These are phyloP conservation scores for Loriculus beryllinus DNA, from an alignment of 2,797 vertebrate species.

Conservation along the genomic window DNA sequence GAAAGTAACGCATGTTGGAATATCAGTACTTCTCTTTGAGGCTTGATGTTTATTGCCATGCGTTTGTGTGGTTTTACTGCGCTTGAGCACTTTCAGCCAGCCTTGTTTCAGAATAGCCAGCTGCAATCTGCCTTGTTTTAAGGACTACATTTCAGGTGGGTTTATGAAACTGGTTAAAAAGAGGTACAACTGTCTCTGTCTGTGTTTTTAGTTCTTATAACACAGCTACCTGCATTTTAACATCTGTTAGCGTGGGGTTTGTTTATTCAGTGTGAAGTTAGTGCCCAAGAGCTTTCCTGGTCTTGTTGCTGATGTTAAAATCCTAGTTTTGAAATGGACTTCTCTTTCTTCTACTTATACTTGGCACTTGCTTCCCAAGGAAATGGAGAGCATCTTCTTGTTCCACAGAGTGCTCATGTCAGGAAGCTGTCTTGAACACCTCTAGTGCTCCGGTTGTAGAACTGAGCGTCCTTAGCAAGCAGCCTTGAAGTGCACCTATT, in stretches of 20 bases:
- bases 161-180: neutral
- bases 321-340: neutral
- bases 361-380: neutral
- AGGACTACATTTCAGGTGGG: neutral
- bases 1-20: neutral
- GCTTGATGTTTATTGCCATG: neutral
- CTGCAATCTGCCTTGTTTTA: neutral
- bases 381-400: neutral
- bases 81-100: neutral
- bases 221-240: neutral
- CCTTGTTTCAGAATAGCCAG: neutral
- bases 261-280: neutral
- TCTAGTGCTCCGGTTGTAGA: neutral
- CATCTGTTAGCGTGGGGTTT: neutral
- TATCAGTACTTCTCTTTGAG: neutral
- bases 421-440: fast-evolving
- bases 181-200: neutral
- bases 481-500: neutral
- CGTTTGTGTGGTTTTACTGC: neutral
- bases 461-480: neutral
- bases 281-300: neutral
- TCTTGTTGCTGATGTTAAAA: neutral
- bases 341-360: neutral
- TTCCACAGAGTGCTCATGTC: neutral
- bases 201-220: neutral